Evolutionary conservation across 2,888 invertebrate species (phyloP).

Genomic region (Aphelenchoides bicaudatus): DNA sequence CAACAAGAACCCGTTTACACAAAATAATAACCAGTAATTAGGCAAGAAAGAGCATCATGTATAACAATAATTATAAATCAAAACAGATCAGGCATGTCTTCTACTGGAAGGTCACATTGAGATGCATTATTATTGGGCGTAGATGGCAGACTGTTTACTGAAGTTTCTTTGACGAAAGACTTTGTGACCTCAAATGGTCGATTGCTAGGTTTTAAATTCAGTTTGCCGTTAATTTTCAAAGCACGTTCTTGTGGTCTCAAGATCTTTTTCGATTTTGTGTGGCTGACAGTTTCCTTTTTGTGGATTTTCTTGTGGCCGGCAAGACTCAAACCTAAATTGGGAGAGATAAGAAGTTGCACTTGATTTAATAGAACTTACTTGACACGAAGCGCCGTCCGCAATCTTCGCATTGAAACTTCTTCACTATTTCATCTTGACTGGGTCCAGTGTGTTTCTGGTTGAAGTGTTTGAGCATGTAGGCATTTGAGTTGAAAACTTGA

Average conservation of each 20-base stretch:
- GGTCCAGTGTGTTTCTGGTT: neutral
- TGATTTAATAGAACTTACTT: too few species aligned
- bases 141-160: too few species aligned
- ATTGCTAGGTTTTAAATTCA: too few species aligned
- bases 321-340: neutral
- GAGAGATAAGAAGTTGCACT: too few species aligned
- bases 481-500: conserved; percentile 13
- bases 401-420: conserved; percentile 11
- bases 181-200: too few species aligned
- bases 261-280: neutral
- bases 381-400: conserved; percentile 15
- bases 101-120: neutral
- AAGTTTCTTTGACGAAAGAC: too few species aligned
- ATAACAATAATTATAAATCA: too few species aligned
- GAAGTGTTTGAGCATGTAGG: conserved; percentile 12
- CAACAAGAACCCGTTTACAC: neutral
- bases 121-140: too few species aligned
- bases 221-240: too few species aligned
- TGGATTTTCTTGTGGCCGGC: conserved; percentile 15
- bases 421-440: neutral
- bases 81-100: conserved; percentile 12
- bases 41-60: too few species aligned
- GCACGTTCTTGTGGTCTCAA: conserved; percentile 6
- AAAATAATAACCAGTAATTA: too few species aligned
- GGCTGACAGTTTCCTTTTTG: neutral